Base-by-base conservation (phyloP, 2,113 vertebrate species). In the Meleagris gallopavo region DNA sequence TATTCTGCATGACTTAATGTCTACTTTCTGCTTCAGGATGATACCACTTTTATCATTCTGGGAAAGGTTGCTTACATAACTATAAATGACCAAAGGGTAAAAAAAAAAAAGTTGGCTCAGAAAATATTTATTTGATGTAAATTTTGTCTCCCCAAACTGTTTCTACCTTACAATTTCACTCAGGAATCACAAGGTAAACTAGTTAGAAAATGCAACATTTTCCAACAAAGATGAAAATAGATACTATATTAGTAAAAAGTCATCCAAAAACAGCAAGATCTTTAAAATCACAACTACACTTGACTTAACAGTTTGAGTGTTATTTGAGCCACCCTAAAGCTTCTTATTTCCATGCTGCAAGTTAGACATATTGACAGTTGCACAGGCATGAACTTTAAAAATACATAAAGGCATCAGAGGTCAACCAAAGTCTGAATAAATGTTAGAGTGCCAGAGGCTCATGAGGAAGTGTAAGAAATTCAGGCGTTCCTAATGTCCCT, bases 321-420 rank as follows among this genome's bases (percentile, higher is more conserved):
- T 55, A 72, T 94, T 93, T 95, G 81, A 86, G 57, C 88, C 93
- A 90, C 89, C 91, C 89, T 86, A 86, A 89, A 88, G 89, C 83
- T 90, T 83, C 82, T 89, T 86, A 67, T 93, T 93, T 88, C 82
- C 71, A 52, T 67, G 43, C 46, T 69, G 52, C 34, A 77, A 94
- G 89, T 92, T 27, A 84, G 88, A 61, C 0, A 5, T 93, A 94
- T 81, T 94, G 94, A 93, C 96, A 95, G 94, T 74, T 94, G 79
- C 91, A 95, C 64, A 95, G 54, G 76, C 91, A 67, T 94, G 93
- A 95, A 96, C 95, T 96, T 96, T 95, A 94, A 88, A 96, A 73
- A 77, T 64, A 86, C 52, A 83, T 77, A 91, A 94, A 88, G 82
- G 64, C 83, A 95, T 34, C 24, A 67, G 95, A 89, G 79, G 72